phyloP scores from a whole-genome alignment of 2,113 vertebrate species.

The Neofelis nebulosa region DNA sequence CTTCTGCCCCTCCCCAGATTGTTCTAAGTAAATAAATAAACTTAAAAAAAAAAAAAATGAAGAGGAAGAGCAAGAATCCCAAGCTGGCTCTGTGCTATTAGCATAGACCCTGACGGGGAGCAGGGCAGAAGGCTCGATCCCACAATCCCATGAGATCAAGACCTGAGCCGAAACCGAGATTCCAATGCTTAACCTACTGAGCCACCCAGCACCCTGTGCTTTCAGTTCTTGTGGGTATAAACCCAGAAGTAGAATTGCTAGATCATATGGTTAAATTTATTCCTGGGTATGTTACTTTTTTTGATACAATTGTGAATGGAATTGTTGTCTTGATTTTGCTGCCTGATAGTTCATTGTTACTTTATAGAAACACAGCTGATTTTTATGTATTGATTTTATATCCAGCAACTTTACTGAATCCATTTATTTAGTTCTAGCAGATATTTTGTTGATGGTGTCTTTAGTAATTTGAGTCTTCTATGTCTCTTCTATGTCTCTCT shows the following conservation, averaged over 20 bases:
- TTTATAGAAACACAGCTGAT: not conserved
- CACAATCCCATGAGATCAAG: no score
- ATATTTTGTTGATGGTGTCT: not conserved
- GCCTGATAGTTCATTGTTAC: not conserved
- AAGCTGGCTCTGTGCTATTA: no score
- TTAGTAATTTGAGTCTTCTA: not conserved
- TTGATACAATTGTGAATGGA: not conserved
- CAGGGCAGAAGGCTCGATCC: no score
- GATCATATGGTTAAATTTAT: not conserved
- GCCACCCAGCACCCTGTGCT: not conserved
- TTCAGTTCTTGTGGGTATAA: not conserved
- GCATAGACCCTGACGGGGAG: no score
- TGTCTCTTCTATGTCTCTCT: not conserved
- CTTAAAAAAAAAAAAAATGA: no score
- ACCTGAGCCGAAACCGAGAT: no score
- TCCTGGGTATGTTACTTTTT: not conserved
- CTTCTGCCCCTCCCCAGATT: no score
- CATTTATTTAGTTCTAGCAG: not conserved
- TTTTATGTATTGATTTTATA: not conserved
- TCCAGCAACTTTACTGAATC: not conserved
- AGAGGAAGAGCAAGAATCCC: no score
- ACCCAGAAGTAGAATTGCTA: not conserved
- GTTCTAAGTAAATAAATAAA: no score
- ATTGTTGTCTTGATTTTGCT: not conserved
- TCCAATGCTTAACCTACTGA: no score